A percentile compares a stretch with the other conserved stretches of the same genome.
Conservation (phyloP, 2,888 invertebrate species). For the Atherix ibis region DNA sequence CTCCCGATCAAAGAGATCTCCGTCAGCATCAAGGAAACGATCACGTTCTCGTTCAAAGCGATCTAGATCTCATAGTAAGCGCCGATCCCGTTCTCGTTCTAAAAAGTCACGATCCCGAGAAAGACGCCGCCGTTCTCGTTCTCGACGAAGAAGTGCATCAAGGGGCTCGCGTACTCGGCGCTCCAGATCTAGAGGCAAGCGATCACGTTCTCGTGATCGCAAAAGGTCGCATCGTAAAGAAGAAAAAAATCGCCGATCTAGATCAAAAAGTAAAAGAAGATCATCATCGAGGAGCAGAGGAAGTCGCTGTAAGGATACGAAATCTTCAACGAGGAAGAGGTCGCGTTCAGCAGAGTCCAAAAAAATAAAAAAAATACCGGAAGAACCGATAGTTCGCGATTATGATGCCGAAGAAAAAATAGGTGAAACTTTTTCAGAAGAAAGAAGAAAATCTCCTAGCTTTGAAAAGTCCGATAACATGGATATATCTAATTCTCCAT, state of each 20-base stretch:
- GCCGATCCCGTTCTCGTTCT: slow-evolving; percentile 40
- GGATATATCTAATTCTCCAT: slow-evolving; percentile 68
- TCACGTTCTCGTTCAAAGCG: slow-evolving; percentile 37
- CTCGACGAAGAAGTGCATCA: slow-evolving; percentile 22
- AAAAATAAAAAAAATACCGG: slow-evolving; percentile 17
- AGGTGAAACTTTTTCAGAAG: slow-evolving; percentile 32
- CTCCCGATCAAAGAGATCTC: slow-evolving; percentile 16
- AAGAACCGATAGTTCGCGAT: slow-evolving; percentile 25
- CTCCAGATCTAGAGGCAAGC: slow-evolving; percentile 22
- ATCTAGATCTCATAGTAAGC: slow-evolving; percentile 41
- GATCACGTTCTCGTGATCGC: slow-evolving; percentile 40
- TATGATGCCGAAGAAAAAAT: slow-evolving; percentile 24
- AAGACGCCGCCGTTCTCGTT: slow-evolving; percentile 24
- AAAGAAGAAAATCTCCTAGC: slow-evolving; percentile 37
- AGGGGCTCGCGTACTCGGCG: slow-evolving; percentile 21
- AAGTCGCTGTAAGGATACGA: slow-evolving; percentile 28
- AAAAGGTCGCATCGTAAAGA: slow-evolving; percentile 40
- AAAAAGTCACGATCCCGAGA: slow-evolving; percentile 24
- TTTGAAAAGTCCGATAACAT: slow-evolving; percentile 50
- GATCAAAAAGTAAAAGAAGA: slow-evolving; percentile 29
- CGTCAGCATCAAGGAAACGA: slow-evolving; percentile 30
- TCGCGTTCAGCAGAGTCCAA: slow-evolving; percentile 28
- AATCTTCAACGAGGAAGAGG: slow-evolving; percentile 22
- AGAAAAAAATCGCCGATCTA: slow-evolving; percentile 33
- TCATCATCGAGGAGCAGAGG: slow-evolving; percentile 30